Percentiles rank a stretch among this genome's conserved stretches.
phyloP scores from a whole-genome alignment of 2,797 vertebrate genomes.

The Neopelma chrysocephalum region DNA sequence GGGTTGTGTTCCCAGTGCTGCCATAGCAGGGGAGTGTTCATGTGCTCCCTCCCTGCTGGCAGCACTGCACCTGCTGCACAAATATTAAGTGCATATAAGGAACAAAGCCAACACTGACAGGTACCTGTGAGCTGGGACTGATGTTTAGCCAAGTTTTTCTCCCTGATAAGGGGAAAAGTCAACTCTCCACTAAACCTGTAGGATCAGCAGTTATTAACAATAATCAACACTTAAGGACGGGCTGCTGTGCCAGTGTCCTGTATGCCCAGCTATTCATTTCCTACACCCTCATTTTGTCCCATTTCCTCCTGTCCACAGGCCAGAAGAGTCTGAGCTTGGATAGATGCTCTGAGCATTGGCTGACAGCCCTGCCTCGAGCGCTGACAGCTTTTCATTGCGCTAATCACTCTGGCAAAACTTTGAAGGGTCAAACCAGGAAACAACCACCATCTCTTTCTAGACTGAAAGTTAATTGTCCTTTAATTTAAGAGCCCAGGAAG shows the following conservation, averaged over 20 bases:
- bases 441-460: background rate
- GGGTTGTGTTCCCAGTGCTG: background rate
- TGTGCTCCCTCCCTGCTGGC: background rate
- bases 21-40: rapidly evolving
- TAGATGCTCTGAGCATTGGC: slow-evolving; percentile 1
- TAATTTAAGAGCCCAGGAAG: slow-evolving; percentile 47
- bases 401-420: slow-evolving; percentile 30
- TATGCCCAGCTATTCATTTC: background rate
- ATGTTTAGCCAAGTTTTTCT: background rate
- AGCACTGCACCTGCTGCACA: background rate
- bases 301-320: background rate
- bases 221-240: background rate
- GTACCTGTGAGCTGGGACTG: background rate
- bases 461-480: slow-evolving; percentile 40
- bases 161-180: rapidly evolving
- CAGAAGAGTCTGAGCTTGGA: background rate
- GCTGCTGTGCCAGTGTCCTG: background rate
- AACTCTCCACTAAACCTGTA: background rate
- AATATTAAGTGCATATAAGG: background rate
- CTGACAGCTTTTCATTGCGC: slow-evolving; percentile 4
- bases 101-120: background rate
- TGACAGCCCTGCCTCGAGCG: slow-evolving; percentile 10
- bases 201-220: background rate
- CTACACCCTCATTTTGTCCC: background rate
- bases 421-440: slow-evolving; percentile 15